Percentiles rank a stretch among this genome's conserved stretches.
phyloP scores from a whole-genome alignment of 1,140 invertebrate species.

The Scaptomyza pallida region DNA sequence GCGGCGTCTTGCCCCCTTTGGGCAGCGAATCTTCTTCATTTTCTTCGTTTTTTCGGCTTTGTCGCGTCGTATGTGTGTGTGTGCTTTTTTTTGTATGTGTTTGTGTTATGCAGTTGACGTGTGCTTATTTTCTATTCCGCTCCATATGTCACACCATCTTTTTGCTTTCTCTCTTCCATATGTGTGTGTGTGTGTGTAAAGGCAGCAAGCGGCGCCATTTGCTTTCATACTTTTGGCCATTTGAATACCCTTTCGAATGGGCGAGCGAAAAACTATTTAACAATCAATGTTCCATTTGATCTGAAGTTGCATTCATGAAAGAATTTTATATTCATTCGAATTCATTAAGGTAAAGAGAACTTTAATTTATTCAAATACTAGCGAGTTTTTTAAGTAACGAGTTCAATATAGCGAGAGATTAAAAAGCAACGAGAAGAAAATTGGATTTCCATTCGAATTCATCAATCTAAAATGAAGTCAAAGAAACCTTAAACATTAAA shows the following conservation, averaged over 20 bases:
- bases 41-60: constrained; percentile 59
- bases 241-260: constrained; percentile 12
- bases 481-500: too few relatives aligned
- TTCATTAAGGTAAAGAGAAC: too few relatives aligned
- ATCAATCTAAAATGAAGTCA: too few relatives aligned
- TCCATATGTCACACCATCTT: constrained; percentile 75
- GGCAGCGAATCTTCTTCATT: constrained; percentile 10
- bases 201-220: constrained; percentile 16
- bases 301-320: too few relatives aligned
- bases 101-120: constrained; percentile 81
- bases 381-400: too few relatives aligned
- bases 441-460: too few relatives aligned
- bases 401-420: too few relatives aligned
- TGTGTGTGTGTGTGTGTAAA: too few relatives aligned
- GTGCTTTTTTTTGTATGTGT: constrained; percentile 60
- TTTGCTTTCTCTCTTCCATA: constrained; percentile 9
- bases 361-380: too few relatives aligned
- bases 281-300: neutral
- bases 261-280: neutral
- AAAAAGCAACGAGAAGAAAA: too few relatives aligned
- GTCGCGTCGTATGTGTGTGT: constrained; percentile 59
- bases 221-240: constrained; percentile 23
- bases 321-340: too few relatives aligned
- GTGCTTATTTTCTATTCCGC: constrained; percentile 81
- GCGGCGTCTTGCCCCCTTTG: constrained; percentile 32